Conservation (phyloP, 2,888 invertebrate genomes). For the Alsophila aescularia region DNA sequence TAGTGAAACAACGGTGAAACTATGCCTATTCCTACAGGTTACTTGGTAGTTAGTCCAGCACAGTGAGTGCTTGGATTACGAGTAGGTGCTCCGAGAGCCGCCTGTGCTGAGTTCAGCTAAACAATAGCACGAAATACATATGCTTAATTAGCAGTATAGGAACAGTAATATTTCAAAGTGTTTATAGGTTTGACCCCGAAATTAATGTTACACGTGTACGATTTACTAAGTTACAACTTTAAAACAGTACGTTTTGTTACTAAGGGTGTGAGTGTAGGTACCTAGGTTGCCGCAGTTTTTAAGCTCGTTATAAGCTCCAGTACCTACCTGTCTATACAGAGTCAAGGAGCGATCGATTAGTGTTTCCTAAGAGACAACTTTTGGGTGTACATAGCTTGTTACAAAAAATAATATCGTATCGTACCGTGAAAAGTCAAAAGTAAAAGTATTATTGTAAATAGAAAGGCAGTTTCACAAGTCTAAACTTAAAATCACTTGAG, state of each 20-base stretch:
- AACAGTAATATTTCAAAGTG: neutral
- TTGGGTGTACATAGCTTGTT: too few species aligned
- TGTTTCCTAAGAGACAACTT: too few species aligned
- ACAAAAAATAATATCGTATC: too few species aligned
- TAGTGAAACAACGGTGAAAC: constrained; percentile 39
- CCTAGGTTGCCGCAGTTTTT: too few species aligned
- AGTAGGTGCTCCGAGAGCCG: neutral
- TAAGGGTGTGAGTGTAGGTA: neutral
- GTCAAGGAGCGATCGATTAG: too few species aligned
- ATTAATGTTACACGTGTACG: constrained; percentile 22
- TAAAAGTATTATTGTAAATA: too few species aligned
- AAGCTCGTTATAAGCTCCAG: too few species aligned
- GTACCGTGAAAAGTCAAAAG: too few species aligned
- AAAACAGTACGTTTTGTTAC: constrained; percentile 7
- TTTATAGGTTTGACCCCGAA: constrained; percentile 19
- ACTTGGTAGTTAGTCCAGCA: constrained; percentile 23
- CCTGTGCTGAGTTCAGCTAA: constrained; percentile 22
- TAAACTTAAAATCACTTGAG: too few species aligned
- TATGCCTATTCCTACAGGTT: constrained; percentile 22
- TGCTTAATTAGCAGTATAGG: neutral
- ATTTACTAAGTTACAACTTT: neutral
- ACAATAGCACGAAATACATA: constrained; percentile 28
- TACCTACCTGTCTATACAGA: too few species aligned
- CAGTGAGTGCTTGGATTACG: neutral
- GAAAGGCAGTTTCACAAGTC: too few species aligned